Base-by-base conservation (phyloP, 2,888 invertebrate species). In the Loripinus fragilis region DNA sequence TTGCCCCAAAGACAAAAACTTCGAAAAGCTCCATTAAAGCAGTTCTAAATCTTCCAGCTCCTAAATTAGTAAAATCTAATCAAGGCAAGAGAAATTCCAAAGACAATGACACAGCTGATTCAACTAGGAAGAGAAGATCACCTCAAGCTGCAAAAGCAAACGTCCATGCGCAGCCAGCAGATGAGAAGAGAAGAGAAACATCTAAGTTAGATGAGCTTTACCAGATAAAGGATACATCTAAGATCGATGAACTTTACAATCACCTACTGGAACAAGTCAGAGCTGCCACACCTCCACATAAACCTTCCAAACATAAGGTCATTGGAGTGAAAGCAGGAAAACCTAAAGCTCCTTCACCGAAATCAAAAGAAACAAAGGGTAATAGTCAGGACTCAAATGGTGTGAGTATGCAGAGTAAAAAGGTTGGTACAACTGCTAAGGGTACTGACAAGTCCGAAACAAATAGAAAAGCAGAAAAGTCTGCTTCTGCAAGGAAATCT, bases 191-290 rank as follows among this genome's bases (percentile, higher is more conserved):
- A 55, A n/a, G 12, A 55, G 60, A 60, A 30, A 60, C 60, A 20
- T 60, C 60, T 20, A 60, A 60, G 33, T 17, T 60, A 33, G 60
- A 60, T 33, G 60, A 60, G 20, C 23, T 60, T 8, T 60, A 33
- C 17, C 12, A 50, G 23, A 50, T n/a, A 17, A n/a, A 38, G 25
- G 60, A 60, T 33, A 60, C 60, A 20, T 60, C 60, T 20, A 60
- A 60, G 33, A 33, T 60, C 5, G 60, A 60, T 33, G 60, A 60
- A 20, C 23, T 60, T 8, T 60, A 33, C 17, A 60, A 60, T 60
- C 60, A 60, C 33, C 20, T 60, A 17, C 17, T 60, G 33, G 60
- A 60, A 60, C 60, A 60, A 60, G 60, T 60, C 3, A 60, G 33
- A 20, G 60, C 60, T 33, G 60, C 60, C 23, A 60, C 60, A 30